Percentiles rank a stretch among this genome's conserved stretches.
Evolutionary conservation across 53 echinoderm and acorn worm genomes (phyloP).

Genomic region (Hippasteria phrygiana): DNA sequence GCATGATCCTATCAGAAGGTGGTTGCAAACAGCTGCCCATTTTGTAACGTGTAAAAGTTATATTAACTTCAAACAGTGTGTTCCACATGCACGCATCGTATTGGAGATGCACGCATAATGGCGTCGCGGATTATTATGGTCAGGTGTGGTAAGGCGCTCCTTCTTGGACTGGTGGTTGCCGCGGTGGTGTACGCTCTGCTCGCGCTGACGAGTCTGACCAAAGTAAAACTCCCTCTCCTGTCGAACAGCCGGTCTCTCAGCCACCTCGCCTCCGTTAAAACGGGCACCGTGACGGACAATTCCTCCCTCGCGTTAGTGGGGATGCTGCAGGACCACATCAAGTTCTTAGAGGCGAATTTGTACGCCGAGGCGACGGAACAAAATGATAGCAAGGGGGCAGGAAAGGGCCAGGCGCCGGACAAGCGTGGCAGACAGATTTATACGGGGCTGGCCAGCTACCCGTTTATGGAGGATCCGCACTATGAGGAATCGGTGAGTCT

Average conservation of each 20-base stretch:
- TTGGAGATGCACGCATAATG: neutral
- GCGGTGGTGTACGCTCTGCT: neutral
- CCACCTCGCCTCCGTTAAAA: neutral
- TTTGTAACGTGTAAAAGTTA: too few species aligned
- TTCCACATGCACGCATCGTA: too few species aligned
- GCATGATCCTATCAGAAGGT: neutral
- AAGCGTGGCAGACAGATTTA: neutral
- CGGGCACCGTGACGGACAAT: neutral
- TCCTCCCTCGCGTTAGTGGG: neutral
- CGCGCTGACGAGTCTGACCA: neutral
- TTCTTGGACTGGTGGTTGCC: neutral
- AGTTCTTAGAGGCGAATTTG: neutral
- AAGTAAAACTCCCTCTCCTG: neutral
- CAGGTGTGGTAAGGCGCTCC: neutral
- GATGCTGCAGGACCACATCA: neutral
- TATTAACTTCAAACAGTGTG: too few species aligned
- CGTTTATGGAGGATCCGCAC: neutral
- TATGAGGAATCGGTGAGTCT: conserved; percentile 2
- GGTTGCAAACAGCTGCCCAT: neutral
- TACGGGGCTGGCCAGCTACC: neutral
- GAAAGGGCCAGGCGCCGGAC: neutral
- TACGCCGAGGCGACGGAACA: neutral
- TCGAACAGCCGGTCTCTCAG: neutral
- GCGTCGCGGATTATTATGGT: neutral
- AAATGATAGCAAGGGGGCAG: neutral